Conservation (phyloP, 2,888 invertebrate species). For the Perizoma flavofasciatum region DNA sequence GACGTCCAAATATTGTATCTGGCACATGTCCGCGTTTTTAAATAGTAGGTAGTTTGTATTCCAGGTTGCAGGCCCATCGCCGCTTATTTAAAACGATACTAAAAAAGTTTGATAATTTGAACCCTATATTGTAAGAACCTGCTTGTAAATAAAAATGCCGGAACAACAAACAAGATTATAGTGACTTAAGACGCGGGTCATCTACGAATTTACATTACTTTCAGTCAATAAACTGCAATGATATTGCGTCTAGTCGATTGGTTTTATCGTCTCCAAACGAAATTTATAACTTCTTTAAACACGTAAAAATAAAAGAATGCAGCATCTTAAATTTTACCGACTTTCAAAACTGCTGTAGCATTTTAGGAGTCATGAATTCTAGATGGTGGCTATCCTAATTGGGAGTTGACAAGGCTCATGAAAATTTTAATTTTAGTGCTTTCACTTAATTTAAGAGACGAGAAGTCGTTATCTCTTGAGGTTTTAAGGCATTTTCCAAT, state of each 20-base stretch:
- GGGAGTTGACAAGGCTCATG: slow-evolving; percentile 16
- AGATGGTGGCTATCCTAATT: slow-evolving; percentile 20
- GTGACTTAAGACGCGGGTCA: too few relatives aligned
- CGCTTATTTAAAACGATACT: too few relatives aligned
- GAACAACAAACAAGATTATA: too few relatives aligned
- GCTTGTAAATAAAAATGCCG: too few relatives aligned
- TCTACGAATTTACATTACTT: slow-evolving; percentile 9
- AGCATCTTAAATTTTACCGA: slow-evolving; percentile 7
- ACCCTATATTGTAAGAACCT: too few relatives aligned
- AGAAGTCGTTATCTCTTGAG: slow-evolving; percentile 5
- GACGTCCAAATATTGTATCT: too few relatives aligned
- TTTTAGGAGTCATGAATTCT: slow-evolving; percentile 24
- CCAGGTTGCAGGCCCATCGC: too few relatives aligned
- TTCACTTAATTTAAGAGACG: slow-evolving; percentile 7
- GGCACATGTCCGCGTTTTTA: too few relatives aligned
- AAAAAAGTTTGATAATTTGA: too few relatives aligned
- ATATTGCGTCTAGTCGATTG: slow-evolving; percentile 11
- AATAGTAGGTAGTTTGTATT: too few relatives aligned
- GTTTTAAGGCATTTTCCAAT: not conserved
- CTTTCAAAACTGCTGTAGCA: slow-evolving; percentile 17
- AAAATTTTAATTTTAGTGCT: slow-evolving; percentile 21
- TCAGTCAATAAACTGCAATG: slow-evolving; percentile 16
- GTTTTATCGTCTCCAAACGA: slow-evolving; percentile 15
- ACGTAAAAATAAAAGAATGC: slow-evolving; percentile 5
- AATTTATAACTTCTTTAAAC: slow-evolving; percentile 2